A percentile compares a stretch with the other conserved stretches of the same genome.
Conservation (phyloP, 2,888 invertebrate species). For the Mactromeris polynyma region DNA sequence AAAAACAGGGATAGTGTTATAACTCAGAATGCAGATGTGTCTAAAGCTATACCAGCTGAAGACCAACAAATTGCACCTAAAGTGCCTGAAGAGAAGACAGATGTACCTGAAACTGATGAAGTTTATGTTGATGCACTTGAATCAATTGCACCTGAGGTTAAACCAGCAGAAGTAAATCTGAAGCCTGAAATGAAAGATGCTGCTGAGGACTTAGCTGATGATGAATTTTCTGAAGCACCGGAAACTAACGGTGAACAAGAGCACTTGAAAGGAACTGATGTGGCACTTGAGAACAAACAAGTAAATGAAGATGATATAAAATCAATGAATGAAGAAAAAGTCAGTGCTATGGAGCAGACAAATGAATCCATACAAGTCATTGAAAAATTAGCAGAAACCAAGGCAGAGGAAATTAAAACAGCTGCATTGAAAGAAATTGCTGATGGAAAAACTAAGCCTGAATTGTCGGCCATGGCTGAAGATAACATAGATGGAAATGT, state of each 20-base stretch:
- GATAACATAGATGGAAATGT: neutral
- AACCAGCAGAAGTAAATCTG: neutral
- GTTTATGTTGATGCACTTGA: constrained; percentile 12
- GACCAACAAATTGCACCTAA: neutral
- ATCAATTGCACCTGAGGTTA: neutral
- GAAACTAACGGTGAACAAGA: neutral
- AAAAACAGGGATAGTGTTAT: too few species aligned
- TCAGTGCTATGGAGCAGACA: neutral
- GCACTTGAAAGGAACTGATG: neutral
- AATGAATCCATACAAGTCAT: neutral
- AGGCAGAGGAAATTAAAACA: constrained; percentile 16
- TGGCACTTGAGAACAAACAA: too few species aligned
- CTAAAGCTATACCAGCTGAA: too few species aligned
- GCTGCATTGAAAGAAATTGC: constrained; percentile 31
- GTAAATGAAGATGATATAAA: neutral
- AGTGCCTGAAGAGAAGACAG: neutral
- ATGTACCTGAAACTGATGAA: neutral
- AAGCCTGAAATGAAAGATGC: neutral
- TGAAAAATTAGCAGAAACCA: constrained; percentile 23
- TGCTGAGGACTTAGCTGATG: neutral
- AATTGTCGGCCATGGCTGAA: neutral
- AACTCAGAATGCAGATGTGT: too few species aligned
- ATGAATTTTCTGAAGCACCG: constrained; percentile 7
- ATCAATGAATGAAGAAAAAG: neutral
- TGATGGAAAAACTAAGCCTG: neutral